Evolutionary conservation across 2,888 invertebrate genomes (phyloP), one percentile per base, ranked within the genome.

Genomic region (Polydrusus tereticollis): DNA sequence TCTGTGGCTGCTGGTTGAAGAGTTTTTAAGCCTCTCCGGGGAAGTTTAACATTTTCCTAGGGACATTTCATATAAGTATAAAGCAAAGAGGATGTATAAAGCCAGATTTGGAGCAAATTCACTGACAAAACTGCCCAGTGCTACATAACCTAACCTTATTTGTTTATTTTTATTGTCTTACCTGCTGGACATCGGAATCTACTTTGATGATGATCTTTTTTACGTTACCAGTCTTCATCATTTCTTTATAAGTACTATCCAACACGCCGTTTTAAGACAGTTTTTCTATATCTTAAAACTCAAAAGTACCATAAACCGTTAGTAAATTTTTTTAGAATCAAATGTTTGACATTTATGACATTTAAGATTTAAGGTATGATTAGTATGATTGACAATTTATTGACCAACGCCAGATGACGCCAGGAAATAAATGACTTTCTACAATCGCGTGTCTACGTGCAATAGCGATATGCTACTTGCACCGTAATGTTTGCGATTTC

Each of bases 1-100:
- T 93, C 92, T 57, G 87, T 88, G 36, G 93, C 91, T 52, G 90
- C 87, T 72, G 88, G 90, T 84, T 94, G 94, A 75, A 94, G 84
- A 26, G 91, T 89, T 85, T 92, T 93, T n/a, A 94, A 87, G 21
- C 92, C 91, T 85, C 90, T 92, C 79, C 93, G 87, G 36, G 87
- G 85, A 77, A 86, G 87, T 83, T 88, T 86, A 50, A 90, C 86
- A 80, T 88, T 92, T 77, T 92, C 88, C 88, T 89, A 74, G 1
- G 80, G 82, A 72, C 72, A 70, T 36, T 4, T 4, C 12, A 12
- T 12, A n/a, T 33, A 47, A 20, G 33, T 73, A n/a, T n/a, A n/a
- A n/a, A n/a, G n/a, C n/a, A n/a, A n/a, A n/a, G n/a, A n/a, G n/a
- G n/a, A n/a, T n/a, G n/a, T n/a, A n/a, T n/a, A n/a, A n/a, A n/a